phyloP scores from a whole-genome alignment of 2,113 vertebrate species.

The Pseudolaguvia tuberculata region DNA sequence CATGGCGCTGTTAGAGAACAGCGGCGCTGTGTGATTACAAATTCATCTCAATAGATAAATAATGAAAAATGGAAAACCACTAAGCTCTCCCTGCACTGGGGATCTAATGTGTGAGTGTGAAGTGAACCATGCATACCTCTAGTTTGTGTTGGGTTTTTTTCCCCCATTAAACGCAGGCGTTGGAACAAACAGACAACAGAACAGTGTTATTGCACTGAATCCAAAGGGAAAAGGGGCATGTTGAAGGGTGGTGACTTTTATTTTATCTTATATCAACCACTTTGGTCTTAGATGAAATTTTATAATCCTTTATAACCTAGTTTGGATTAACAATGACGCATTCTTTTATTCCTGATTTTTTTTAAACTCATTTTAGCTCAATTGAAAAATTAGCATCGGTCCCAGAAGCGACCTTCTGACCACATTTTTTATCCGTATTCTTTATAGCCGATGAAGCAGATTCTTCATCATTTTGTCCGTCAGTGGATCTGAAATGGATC shows the following conservation, averaged over 20 bases:
- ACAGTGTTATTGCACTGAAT: constrained; percentile 66
- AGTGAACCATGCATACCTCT: constrained; percentile 71
- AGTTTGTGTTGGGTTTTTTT: constrained; percentile 55
- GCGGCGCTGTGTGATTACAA: constrained; percentile 27
- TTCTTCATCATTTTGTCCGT: constrained; percentile 42
- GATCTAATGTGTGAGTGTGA: constrained; percentile 59
- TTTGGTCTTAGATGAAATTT: constrained; percentile 5
- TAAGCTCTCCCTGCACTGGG: constrained; percentile 60
- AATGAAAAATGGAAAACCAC: constrained; percentile 63
- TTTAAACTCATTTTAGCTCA: background rate
- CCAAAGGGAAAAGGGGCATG: constrained; percentile 48
- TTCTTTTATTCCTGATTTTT: background rate
- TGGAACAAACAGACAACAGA: constrained; percentile 63
- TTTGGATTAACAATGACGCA: too few species aligned
- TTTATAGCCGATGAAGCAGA: background rate
- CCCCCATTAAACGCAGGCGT: constrained; percentile 65
- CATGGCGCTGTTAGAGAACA: constrained; percentile 18
- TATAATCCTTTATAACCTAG: background rate
- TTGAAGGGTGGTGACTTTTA: constrained; percentile 33
- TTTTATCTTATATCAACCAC: constrained; percentile 50
- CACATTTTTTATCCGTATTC: background rate
- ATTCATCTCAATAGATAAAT: constrained; percentile 46
- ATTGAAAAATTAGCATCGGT: background rate
- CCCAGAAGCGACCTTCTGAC: background rate
- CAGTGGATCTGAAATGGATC: constrained; percentile 45